Percentiles rank a stretch among this genome's conserved stretches.
Conservation (phyloP, 2,113 vertebrate species). For the Petroica traversi region DNA sequence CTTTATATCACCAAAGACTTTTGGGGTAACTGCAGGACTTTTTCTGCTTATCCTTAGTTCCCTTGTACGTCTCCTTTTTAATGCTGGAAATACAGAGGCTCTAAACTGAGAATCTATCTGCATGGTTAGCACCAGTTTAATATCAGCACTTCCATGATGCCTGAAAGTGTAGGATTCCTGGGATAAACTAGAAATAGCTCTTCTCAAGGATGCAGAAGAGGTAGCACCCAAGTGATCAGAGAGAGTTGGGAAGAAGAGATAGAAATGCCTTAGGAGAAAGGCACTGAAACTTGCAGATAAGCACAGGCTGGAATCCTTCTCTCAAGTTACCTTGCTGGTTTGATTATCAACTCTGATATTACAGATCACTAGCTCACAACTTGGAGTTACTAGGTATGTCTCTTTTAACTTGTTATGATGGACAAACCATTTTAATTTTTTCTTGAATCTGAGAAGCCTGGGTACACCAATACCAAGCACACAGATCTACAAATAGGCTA, state of each 20-base stretch:
- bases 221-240: neutral
- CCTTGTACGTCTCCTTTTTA: rapidly evolving
- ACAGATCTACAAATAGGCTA: neutral
- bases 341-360: neutral
- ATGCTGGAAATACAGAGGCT: neutral
- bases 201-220: neutral
- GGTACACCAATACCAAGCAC: neutral
- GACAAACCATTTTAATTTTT: neutral
- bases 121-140: neutral
- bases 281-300: neutral
- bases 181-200: neutral
- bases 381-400: neutral
- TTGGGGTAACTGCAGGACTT: neutral
- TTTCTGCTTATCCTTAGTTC: neutral
- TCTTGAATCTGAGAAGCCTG: neutral
- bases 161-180: neutral
- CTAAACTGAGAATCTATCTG: neutral
- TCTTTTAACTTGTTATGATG: neutral
- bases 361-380: neutral
- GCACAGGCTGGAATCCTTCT: neutral
- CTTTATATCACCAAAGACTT: neutral
- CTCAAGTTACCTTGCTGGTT: neutral
- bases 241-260: neutral
- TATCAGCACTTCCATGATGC: neutral
- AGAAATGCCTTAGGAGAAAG: neutral